These are phyloP conservation scores for Machimus rusticus DNA, from an alignment of 2,888 invertebrate species.

Conservation along the genomic window DNA sequence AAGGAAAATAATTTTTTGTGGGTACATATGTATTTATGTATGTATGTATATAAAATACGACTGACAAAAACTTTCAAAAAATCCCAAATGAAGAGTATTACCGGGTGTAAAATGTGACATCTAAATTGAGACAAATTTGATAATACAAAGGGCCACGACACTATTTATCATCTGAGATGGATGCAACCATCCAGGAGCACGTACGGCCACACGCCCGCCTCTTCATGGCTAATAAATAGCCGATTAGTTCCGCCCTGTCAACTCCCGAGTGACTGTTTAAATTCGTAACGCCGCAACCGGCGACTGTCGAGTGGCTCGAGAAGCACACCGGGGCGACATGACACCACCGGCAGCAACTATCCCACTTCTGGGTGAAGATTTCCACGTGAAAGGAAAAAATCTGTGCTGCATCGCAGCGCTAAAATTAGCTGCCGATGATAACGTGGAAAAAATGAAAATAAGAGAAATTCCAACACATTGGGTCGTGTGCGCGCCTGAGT, in stretches of 20 bases:
- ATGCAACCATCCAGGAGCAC: neutral
- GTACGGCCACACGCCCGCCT: neutral
- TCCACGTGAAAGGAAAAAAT: neutral
- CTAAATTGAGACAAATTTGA: neutral
- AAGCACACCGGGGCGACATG: neutral
- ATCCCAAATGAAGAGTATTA: neutral
- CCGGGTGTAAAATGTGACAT: neutral
- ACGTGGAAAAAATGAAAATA: neutral
- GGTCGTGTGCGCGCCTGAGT: neutral
- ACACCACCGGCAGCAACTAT: neutral
- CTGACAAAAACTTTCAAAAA: neutral
- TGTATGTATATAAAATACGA: neutral
- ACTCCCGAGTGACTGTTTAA: constrained; percentile 7
- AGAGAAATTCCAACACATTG: neutral
- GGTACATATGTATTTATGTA: too few species aligned
- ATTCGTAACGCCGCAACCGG: neutral
- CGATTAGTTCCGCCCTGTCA: constrained; percentile 3
- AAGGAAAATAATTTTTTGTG: neutral
- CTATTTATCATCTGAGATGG: neutral
- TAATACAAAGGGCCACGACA: neutral
- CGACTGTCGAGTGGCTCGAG: neutral
- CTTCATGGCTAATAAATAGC: neutral
- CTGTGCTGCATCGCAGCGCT: neutral
- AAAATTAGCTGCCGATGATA: neutral
- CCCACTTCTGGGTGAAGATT: neutral